These are phyloP conservation scores for Erethizon dorsatum DNA, from an alignment of 2,797 vertebrate species.

Conservation along the genomic window DNA sequence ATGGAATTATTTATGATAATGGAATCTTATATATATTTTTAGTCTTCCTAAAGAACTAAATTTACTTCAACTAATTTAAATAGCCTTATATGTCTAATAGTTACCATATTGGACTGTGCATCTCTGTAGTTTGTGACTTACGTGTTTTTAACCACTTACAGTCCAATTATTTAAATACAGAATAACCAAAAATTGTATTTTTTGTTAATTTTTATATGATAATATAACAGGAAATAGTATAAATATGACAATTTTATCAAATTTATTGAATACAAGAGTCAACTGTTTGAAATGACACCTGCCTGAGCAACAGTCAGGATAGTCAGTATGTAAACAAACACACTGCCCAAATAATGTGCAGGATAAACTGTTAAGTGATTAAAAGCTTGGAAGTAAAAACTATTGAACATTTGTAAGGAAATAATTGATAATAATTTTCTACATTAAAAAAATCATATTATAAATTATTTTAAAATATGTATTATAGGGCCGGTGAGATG, in stretches of 20 bases:
- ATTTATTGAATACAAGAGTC: neutral
- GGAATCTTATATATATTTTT: neutral
- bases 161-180: neutral
- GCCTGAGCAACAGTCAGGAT: neutral
- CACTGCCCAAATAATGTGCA: neutral
- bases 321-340: neutral
- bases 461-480: neutral
- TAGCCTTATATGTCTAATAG: neutral
- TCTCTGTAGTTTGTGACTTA: slow-evolving; percentile 32
- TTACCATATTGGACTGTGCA: neutral
- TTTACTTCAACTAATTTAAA: slow-evolving; percentile 62
- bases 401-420: slow-evolving; percentile 44
- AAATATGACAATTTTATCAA: neutral
- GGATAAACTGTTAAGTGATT: neutral
- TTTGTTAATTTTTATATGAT: neutral
- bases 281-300: neutral
- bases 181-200: neutral
- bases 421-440: slow-evolving; percentile 29
- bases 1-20: neutral
- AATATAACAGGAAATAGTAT: neutral
- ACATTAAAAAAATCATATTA: neutral
- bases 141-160: neutral
- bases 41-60: neutral
- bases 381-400: slow-evolving; percentile 3
- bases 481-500: neutral